Evolutionary conservation across 2,113 vertebrate species (phyloP).

Genomic region (Hypocryptadius cinnamomeus): DNA sequence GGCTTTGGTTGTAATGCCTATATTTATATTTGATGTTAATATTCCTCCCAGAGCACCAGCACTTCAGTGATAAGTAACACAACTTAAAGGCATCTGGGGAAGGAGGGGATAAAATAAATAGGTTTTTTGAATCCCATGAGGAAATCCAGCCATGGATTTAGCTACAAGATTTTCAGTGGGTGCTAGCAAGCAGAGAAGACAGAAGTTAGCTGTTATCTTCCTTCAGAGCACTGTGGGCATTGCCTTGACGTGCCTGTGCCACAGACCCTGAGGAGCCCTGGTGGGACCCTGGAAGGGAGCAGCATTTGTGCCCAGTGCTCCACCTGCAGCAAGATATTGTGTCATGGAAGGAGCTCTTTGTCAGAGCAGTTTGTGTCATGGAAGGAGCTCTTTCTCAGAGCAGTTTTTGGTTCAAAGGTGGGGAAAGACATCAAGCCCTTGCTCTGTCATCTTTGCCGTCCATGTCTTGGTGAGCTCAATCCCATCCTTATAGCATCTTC

Average conservation of each 20-base stretch:
- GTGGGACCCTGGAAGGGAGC: background rate
- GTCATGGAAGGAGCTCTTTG: background rate
- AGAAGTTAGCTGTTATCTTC: background rate
- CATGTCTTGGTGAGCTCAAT: rapidly evolving
- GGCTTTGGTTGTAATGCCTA: background rate
- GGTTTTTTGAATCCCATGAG: rapidly evolving
- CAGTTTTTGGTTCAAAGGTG: background rate
- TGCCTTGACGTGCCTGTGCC: rapidly evolving
- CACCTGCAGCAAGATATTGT: background rate
- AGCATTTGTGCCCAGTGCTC: background rate
- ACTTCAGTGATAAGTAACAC: background rate
- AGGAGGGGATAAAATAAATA: background rate
- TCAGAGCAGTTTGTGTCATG: background rate
- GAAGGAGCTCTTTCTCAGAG: background rate
- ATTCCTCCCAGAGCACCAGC: background rate
- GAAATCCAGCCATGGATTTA: background rate
- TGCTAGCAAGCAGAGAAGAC: background rate
- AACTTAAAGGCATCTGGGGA: background rate
- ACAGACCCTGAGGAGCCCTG: rapidly evolving
- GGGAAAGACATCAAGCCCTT: background rate
- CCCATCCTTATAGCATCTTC: background rate
- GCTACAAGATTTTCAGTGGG: background rate
- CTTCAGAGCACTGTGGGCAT: background rate
- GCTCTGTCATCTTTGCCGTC: background rate
- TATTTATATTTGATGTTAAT: background rate